phyloP scores from a whole-genome alignment of 2,888 invertebrate genomes.

The Harpalus rufipes region DNA sequence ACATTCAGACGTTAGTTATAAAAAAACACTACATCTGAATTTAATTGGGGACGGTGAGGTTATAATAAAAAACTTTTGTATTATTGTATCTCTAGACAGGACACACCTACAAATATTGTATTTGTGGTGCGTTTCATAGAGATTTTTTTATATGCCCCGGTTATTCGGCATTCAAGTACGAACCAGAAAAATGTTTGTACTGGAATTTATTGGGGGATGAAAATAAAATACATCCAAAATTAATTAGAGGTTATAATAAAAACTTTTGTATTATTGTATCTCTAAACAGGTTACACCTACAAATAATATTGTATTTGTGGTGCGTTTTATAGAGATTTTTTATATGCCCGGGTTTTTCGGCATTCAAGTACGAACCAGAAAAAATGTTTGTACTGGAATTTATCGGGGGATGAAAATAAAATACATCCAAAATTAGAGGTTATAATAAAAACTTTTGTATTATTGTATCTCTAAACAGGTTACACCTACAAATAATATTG shows the following conservation, averaged over 20 bases:
- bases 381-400: slow-evolving; percentile 62
- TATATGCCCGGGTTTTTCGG: slow-evolving; percentile 68
- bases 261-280: slow-evolving; percentile 33
- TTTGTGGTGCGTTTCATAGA: slow-evolving; percentile 70
- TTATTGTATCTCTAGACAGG: slow-evolving; percentile 58
- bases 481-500: too few species aligned
- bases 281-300: slow-evolving; percentile 55
- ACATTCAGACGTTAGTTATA: slow-evolving; percentile 23
- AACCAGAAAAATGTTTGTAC: slow-evolving; percentile 50
- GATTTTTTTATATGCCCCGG: slow-evolving; percentile 69
- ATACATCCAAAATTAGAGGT: background rate
- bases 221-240: background rate
- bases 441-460: background rate
- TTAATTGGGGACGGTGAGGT: background rate
- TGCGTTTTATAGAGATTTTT: slow-evolving; percentile 70
- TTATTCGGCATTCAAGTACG: slow-evolving; percentile 59
- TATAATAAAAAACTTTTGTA: background rate
- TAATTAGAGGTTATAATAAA: background rate
- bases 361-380: slow-evolving; percentile 56
- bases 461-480: too few species aligned
- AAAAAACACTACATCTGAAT: slow-evolving; percentile 21
- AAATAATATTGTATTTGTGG: slow-evolving; percentile 28
- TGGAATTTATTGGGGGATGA: slow-evolving; percentile 67
- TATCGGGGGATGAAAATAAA: slow-evolving; percentile 65
- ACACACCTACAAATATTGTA: slow-evolving; percentile 28